phyloP scores from a whole-genome alignment of 2,797 vertebrate species.

The Nyctibius grandis region DNA sequence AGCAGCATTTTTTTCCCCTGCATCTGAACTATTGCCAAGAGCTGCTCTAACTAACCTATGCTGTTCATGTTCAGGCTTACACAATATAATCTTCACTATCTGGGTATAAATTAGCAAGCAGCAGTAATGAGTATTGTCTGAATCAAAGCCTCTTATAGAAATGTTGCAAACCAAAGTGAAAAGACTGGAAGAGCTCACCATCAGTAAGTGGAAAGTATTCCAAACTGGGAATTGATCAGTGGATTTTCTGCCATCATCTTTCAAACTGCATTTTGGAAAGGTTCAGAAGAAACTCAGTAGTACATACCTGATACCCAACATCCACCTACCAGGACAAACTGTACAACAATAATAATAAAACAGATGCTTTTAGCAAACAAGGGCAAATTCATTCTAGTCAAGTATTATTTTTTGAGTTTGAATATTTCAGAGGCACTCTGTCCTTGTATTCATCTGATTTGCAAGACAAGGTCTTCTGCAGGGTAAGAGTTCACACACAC shows the following conservation, averaged over 20 bases:
- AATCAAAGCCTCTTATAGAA: conserved; percentile 14
- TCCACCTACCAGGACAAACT: neutral
- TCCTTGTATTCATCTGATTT: neutral
- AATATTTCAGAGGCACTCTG: neutral
- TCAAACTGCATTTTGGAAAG: neutral
- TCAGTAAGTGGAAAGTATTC: neutral
- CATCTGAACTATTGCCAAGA: conserved; percentile 35
- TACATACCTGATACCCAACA: accelerated
- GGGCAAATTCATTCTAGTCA: neutral
- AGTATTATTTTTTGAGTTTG: neutral
- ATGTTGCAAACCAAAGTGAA: neutral
- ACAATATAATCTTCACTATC: neutral
- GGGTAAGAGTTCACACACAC: neutral
- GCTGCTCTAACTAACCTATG: conserved; percentile 18
- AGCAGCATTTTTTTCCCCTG: neutral
- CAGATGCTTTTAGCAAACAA: neutral
- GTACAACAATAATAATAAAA: neutral
- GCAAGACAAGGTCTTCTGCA: neutral
- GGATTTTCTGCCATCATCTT: neutral
- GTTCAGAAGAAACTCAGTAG: neutral
- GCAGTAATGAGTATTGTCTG: conserved; percentile 25
- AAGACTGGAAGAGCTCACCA: neutral
- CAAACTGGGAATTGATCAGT: neutral
- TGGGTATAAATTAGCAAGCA: conserved; percentile 20
- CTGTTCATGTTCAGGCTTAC: neutral